Evolutionary conservation across 2,888 invertebrate genomes (phyloP).

Genomic region (Conops quadrifasciatus): DNA sequence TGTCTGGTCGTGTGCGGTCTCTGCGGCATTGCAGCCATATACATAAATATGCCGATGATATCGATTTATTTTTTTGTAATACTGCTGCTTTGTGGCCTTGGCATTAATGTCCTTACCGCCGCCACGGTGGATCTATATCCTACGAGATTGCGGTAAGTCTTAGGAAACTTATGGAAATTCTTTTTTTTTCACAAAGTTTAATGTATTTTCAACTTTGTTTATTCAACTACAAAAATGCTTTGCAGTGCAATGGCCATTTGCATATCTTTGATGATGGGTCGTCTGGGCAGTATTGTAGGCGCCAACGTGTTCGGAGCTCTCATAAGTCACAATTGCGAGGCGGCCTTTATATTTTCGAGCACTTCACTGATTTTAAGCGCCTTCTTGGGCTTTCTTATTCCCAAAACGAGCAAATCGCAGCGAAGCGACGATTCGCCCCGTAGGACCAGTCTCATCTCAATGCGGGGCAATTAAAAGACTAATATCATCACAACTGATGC

Average conservation of each 20-base stretch:
- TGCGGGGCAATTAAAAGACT: conserved; percentile 52
- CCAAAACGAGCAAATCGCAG: conserved; percentile 43
- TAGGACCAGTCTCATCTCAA: conserved; percentile 50
- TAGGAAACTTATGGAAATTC: background rate
- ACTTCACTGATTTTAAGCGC: conserved; percentile 51
- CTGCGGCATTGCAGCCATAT: conserved; percentile 49
- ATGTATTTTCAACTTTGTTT: background rate
- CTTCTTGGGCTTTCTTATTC: conserved; percentile 51
- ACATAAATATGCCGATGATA: conserved; percentile 50
- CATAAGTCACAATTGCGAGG: conserved; percentile 65
- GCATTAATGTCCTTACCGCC: conserved; percentile 57
- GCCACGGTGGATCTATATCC: conserved; percentile 60
- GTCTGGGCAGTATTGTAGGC: conserved; percentile 66
- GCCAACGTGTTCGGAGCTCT: conserved; percentile 65
- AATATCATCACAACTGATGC: too few species aligned
- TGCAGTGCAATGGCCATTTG: conserved; percentile 67
- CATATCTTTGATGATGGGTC: conserved; percentile 68
- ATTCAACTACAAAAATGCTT: background rate
- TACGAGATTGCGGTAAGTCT: conserved; percentile 56
- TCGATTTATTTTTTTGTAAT: conserved; percentile 53
- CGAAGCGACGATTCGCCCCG: conserved; percentile 41
- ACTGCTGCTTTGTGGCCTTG: conserved; percentile 53
- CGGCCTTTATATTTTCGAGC: conserved; percentile 60
- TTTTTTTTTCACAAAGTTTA: background rate
- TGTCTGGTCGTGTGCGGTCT: conserved; percentile 50